Evolutionary conservation across 2,797 vertebrate genomes (phyloP).

Genomic region (Phalanger gymnotis): DNA sequence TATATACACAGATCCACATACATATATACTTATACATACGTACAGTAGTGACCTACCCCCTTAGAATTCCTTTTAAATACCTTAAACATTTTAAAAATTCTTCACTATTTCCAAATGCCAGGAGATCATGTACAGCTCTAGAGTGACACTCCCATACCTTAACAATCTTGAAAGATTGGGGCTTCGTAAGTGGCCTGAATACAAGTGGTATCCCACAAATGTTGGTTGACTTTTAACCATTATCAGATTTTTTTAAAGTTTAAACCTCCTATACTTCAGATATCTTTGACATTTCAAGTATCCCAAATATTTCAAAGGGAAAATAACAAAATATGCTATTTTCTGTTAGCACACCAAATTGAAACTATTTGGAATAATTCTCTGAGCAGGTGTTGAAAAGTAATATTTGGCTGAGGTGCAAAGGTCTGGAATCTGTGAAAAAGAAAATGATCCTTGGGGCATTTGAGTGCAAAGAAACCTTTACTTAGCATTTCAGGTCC

Average conservation of each 20-base stretch:
- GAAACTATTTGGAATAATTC: not conserved
- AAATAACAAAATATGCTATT: not conserved
- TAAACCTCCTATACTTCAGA: slow-evolving; percentile 6
- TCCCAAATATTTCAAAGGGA: not conserved
- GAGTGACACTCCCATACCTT: not conserved
- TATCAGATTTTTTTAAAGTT: not conserved
- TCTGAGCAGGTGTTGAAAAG: not conserved
- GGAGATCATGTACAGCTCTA: rapidly evolving
- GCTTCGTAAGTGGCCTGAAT: rapidly evolving
- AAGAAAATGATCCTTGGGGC: not conserved
- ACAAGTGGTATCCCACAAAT: rapidly evolving
- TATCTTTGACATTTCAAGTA: not conserved
- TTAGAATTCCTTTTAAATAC: too few species aligned
- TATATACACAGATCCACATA: not conserved
- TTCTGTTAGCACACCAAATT: not conserved
- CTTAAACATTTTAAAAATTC: not conserved
- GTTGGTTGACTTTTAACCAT: rapidly evolving
- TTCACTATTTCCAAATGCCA: not conserved
- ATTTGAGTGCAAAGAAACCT: not conserved
- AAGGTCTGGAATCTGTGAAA: not conserved
- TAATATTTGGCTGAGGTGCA: not conserved
- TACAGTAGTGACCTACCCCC: not conserved
- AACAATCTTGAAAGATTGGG: not conserved
- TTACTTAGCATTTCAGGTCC: not conserved
- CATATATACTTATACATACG: not conserved